Base-by-base conservation (phyloP, 92 coral and sea anemone species). In the Heteractis magnifica region DNA sequence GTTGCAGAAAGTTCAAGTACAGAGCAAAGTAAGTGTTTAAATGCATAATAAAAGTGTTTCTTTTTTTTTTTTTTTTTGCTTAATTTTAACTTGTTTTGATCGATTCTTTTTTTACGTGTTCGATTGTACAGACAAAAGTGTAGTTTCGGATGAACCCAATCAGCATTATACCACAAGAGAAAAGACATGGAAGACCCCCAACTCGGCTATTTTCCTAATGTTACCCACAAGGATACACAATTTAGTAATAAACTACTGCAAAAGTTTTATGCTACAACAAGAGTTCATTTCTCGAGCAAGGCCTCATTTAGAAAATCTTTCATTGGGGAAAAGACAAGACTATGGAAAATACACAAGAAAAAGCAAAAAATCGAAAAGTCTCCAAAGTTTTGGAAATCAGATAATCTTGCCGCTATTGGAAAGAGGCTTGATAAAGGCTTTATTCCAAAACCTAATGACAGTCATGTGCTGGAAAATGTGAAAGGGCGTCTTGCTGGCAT, bases 381-480 rank as follows among this genome's bases (percentile, higher is more conserved):
- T 26, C n/a, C 82, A 88, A 51, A 85, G 64, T 48, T 13, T 79
- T 60, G 86, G 34, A 26, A 26, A 26, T 26, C 34, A 26, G 34
- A 26, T 26, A 26, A 26, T 26, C 34, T 1, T 26, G 91, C 89
- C n/a, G 91, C 88, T 49, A 77, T 84, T 83, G 85, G 88, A 65
- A 83, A 88, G 51, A 76, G 84, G 55, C 84, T 83, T 44, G 52
- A 88, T 19, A 77, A 72, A 84, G 81, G 82, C 72, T 88, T 68
- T 72, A 79, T 83, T 10, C 88, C 88, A 48, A 88, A 84, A 80
- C 73, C 74, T 20, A 88, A 88, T 79, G 88, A 88, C 79, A 51
- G 76, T 73, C 72, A 83, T 73, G 88, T 79, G 84, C 64, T 79
- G 34, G 49, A 74, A 3, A 65, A 0, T 65, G 72, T 65, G 72